Percentiles rank a stretch among this genome's conserved stretches.
Evolutionary conservation across 2,888 invertebrate species (phyloP).

Genomic region (Drosophila paramelanica): DNA sequence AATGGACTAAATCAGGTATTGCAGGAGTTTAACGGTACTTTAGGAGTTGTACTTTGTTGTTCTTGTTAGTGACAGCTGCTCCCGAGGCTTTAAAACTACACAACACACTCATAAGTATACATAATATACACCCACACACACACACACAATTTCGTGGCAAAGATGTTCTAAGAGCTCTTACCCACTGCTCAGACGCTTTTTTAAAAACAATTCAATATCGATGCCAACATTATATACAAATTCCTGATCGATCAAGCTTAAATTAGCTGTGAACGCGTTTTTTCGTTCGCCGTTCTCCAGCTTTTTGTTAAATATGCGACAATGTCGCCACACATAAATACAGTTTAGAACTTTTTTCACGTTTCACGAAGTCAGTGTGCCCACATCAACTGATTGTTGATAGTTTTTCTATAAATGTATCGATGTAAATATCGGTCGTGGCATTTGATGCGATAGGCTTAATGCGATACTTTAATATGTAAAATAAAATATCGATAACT

Average conservation of each 20-base stretch:
- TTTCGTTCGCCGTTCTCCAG: constrained; percentile 71
- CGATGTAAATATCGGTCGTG: constrained; percentile 17
- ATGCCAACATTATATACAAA: constrained; percentile 84
- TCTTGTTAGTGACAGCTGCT: constrained; percentile 43
- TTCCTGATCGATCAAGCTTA: constrained; percentile 84
- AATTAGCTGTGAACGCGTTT: constrained; percentile 73
- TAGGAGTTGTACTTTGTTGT: constrained; percentile 34
- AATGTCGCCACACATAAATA: constrained; percentile 64
- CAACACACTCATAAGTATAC: constrained; percentile 32
- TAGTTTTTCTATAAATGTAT: constrained; percentile 1
- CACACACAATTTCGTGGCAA: constrained; percentile 43
- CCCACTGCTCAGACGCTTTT: constrained; percentile 81
- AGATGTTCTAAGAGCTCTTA: constrained; percentile 74
- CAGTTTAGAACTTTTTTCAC: constrained; percentile 64
- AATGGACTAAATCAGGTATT: constrained; percentile 26
- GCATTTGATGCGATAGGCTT: constrained; percentile 2
- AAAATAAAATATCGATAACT: constrained; percentile 13
- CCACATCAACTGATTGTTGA: constrained; percentile 32
- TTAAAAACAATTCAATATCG: constrained; percentile 84
- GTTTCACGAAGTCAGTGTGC: constrained; percentile 48
- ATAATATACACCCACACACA: constrained; percentile 43
- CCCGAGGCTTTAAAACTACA: constrained; percentile 23
- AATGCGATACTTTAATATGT: not conserved
- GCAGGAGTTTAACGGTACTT: constrained; percentile 11
- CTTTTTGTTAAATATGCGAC: constrained; percentile 71